Base-by-base conservation (phyloP, 2,888 invertebrate genomes). In the Stenodema calcarata region DNA sequence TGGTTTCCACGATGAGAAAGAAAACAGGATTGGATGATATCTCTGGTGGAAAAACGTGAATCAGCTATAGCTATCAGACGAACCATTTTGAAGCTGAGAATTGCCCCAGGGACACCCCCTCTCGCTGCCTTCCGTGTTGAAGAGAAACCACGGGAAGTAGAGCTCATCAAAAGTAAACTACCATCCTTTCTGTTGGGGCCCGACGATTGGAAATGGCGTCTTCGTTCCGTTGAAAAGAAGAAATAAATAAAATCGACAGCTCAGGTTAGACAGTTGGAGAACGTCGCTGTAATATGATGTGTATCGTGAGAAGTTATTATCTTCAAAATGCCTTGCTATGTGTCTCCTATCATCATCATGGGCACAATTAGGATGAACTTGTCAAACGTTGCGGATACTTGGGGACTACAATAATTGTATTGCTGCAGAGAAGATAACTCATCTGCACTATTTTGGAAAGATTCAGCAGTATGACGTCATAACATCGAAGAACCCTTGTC, bases 51-150 rank as follows among this genome's bases (percentile, higher is more conserved):
- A 80, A 80, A 80, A 44, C 47, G 30, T 23, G 50, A 80, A 80
- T 80, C 80, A 80, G 80, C 80, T 50, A 80, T 80, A 80, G 80
- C 80, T 80, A 80, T 80, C 80, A 80, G 80, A 80, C 80, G 54
- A 80, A 54, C 50, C 80, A 80, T 54, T 80, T 80, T 28, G 28
- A 18, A 30, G 27, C 80, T 16, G 54, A 50, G 80, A 80, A 80
- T 80, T 30, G 80, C 80, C 80, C 47, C 1, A 50, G 80, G 80
- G 80, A 80, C 30, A 76, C 50, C 50, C 50, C 50, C 6, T 62
- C 62, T 11, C 62, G 23, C 62, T 23, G 6, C 73, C 35, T 41
- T n/a, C 18, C 73, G 73, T 9, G 73, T 73, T 28, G 35, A 35
- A 73, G 73, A 11, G 14, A 73, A 73, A 73, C 73, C 30, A 12